These are phyloP conservation scores for Xanthorhoe spadicearia DNA, from an alignment of 2,888 invertebrate genomes.

Conservation along the genomic window DNA sequence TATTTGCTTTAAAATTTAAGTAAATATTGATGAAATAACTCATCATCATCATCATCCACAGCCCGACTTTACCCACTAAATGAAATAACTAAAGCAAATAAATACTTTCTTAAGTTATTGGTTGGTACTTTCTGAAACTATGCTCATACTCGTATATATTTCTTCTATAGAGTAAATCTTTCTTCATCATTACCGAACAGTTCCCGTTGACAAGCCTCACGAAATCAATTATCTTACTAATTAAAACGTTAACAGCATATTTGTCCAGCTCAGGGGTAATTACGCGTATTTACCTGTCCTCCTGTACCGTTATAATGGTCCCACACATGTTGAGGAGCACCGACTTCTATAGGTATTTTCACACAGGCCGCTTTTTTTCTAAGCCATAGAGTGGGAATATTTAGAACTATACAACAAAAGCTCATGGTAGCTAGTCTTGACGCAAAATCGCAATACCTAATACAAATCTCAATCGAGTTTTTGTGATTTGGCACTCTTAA, in stretches of 20 bases:
- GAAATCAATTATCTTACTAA: constrained; percentile 44
- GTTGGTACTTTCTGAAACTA: too few species aligned
- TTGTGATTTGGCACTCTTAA: too few species aligned
- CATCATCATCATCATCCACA: too few species aligned
- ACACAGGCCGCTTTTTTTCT: constrained; percentile 61
- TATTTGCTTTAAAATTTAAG: too few species aligned
- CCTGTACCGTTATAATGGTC: constrained; percentile 69
- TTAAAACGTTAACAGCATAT: constrained; percentile 57
- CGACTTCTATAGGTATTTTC: constrained; percentile 66
- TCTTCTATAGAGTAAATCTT: constrained; percentile 8
- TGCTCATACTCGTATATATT: too few species aligned
- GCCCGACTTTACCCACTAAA: too few species aligned
- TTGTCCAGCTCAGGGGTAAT: constrained; percentile 48
- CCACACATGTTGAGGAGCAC: constrained; percentile 66
- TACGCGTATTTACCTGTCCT: constrained; percentile 57
- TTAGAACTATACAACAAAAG: constrained; percentile 2
- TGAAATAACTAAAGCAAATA: too few species aligned
- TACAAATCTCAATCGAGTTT: too few species aligned
- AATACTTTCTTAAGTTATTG: too few species aligned
- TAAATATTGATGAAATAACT: too few species aligned
- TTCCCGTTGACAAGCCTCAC: constrained; percentile 29
- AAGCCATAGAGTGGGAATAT: constrained; percentile 53
- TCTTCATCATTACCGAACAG: constrained; percentile 21
- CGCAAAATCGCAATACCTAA: too few species aligned
- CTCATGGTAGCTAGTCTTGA: too few species aligned